Percentiles rank a stretch among this genome's conserved stretches.
These are phyloP conservation scores for Glaucidium brasilianum DNA, from an alignment of 2,113 vertebrate species.

Conservation along the genomic window DNA sequence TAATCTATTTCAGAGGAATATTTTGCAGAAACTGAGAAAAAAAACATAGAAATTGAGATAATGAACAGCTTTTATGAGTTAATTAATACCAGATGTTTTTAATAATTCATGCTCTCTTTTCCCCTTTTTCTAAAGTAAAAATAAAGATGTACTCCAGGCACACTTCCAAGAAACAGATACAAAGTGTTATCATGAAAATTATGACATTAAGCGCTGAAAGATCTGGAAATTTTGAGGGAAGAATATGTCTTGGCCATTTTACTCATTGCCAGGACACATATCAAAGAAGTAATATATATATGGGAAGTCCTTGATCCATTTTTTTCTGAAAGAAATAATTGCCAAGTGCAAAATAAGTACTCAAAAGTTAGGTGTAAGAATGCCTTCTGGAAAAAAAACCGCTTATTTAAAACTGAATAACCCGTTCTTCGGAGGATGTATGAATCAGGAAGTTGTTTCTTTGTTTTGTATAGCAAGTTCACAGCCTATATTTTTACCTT, in stretches of 20 bases:
- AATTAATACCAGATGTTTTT: background rate
- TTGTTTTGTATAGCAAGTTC: background rate
- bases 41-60: background rate
- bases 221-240: background rate
- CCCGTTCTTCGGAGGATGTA: background rate
- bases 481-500: background rate
- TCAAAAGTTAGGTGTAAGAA: background rate
- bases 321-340: background rate
- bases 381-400: background rate
- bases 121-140: background rate
- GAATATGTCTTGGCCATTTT: background rate
- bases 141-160: background rate
- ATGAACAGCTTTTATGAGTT: background rate
- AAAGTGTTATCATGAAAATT: background rate
- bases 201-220: background rate
- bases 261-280: background rate
- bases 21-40: background rate
- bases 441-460: background rate
- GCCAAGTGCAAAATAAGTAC: background rate
- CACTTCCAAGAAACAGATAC: background rate
- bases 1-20: background rate
- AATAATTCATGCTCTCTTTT: background rate
- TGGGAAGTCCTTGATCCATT: background rate
- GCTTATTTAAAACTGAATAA: background rate
- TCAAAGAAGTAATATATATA: background rate